Conservation (phyloP, 2,888 invertebrate genomes). For the Tetragonula carbonaria region DNA sequence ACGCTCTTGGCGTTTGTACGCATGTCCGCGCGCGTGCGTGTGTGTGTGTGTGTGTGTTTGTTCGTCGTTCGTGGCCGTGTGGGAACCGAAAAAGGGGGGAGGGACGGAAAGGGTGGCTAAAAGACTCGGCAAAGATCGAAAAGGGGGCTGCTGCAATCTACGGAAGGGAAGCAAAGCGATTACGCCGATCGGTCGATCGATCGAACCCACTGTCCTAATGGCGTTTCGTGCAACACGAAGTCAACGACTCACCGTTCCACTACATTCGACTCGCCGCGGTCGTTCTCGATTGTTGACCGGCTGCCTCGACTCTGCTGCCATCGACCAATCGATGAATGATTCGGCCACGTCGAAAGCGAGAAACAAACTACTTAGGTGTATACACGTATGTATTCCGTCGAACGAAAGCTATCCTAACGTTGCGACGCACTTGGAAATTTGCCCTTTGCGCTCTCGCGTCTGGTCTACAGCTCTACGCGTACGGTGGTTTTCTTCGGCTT, state of each 20-base stretch:
- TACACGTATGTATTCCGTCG: slow-evolving; percentile 1
- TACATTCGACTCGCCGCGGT: not conserved
- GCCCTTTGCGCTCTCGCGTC: slow-evolving; percentile 28
- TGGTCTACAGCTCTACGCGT: not conserved
- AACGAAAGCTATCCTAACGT: slow-evolving; percentile 46
- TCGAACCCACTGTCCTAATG: slow-evolving; percentile 56
- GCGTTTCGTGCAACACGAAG: slow-evolving; percentile 59
- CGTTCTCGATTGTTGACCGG: slow-evolving; percentile 10
- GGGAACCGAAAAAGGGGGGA: not conserved
- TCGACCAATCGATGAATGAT: slow-evolving; percentile 8
- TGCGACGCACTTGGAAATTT: slow-evolving; percentile 49
- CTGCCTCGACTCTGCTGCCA: not conserved
- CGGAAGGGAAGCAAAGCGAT: slow-evolving; percentile 11
- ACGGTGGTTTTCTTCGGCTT: not conserved
- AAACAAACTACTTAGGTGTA: slow-evolving; percentile 37
- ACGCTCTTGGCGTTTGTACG: no score
- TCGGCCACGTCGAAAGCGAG: slow-evolving; percentile 32
- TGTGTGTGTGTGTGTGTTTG: no score
- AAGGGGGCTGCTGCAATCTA: not conserved
- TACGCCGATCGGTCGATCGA: slow-evolving; percentile 4
- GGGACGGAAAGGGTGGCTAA: not conserved
- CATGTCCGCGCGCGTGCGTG: not conserved
- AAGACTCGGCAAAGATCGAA: not conserved
- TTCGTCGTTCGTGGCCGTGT: no score
- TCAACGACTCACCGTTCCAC: not conserved